Evolutionary conservation across 2,113 vertebrate species (phyloP).

Genomic region (Ursus arctos): DNA sequence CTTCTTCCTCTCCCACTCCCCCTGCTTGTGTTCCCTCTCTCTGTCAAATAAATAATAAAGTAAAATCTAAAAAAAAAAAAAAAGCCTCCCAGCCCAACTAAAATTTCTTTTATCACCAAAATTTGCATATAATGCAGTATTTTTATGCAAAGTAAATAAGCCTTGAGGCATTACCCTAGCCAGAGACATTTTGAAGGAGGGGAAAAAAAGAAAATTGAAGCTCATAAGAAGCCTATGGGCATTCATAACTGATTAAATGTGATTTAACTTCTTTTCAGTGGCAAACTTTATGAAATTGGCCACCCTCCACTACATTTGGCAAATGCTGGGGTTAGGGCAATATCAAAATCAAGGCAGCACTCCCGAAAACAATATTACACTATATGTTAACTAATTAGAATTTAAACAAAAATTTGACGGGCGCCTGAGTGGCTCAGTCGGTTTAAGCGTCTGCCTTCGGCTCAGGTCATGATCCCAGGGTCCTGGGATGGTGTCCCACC

Average conservation of each 20-base stretch:
- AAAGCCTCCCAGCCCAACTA: neutral
- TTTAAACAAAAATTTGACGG: too few relatives aligned
- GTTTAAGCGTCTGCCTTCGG: neutral
- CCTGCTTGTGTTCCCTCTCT: too few relatives aligned
- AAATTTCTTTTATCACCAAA: constrained; percentile 5
- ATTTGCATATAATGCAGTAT: neutral
- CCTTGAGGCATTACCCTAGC: neutral
- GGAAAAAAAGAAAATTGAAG: neutral
- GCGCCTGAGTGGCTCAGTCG: neutral
- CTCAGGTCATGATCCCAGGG: neutral
- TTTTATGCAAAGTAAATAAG: neutral
- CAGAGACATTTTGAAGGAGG: neutral
- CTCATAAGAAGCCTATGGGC: neutral
- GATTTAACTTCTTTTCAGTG: constrained; percentile 4
- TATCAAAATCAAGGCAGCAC: neutral
- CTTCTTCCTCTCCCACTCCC: too few relatives aligned
- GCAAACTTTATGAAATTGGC: neutral
- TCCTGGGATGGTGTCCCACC: neutral
- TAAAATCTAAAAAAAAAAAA: neutral
- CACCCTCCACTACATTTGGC: neutral
- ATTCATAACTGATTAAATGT: neutral
- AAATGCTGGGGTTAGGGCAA: neutral
- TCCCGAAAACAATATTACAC: too few relatives aligned
- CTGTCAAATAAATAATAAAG: too few relatives aligned
- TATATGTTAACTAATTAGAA: too few relatives aligned